A percentile compares a stretch with the other conserved stretches of the same genome.
Evolutionary conservation across 92 coral and sea anemone species (phyloP).

Genomic region (Parazoanthus atlanticus): DNA sequence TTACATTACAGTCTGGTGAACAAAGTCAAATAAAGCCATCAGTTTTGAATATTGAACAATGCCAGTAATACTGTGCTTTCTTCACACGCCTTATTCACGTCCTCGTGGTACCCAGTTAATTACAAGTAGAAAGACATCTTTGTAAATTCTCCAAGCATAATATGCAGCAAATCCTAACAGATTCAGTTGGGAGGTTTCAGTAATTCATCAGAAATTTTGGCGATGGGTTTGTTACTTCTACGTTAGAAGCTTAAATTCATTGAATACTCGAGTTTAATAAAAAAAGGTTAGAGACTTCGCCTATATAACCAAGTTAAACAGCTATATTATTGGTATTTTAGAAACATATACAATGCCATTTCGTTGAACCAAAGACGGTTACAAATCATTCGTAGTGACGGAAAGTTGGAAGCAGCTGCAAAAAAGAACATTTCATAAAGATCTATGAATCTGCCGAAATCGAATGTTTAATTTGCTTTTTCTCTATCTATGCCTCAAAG

Average conservation of each 20-base stretch:
- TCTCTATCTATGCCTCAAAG: neutral
- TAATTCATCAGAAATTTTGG: neutral
- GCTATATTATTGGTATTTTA: neutral
- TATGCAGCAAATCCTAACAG: neutral
- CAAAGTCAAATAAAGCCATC: neutral
- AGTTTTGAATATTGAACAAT: neutral
- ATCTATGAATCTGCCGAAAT: neutral
- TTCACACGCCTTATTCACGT: neutral
- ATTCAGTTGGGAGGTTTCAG: neutral
- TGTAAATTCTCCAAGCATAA: neutral
- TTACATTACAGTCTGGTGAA: neutral
- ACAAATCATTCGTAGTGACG: too few relatives aligned
- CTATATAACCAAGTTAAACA: neutral
- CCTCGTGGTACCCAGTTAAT: neutral
- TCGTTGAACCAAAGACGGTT: too few relatives aligned
- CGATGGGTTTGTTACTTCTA: neutral
- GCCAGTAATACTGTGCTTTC: neutral
- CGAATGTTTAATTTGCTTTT: neutral
- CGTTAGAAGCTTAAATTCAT: neutral
- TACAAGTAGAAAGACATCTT: neutral
- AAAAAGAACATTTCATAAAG: neutral
- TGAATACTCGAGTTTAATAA: neutral
- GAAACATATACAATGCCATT: neutral
- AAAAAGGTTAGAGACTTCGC: neutral
- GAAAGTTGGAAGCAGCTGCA: too few relatives aligned